Evolutionary conservation across 2,113 vertebrate species (phyloP), one percentile per base, ranked within the genome.

Genomic region (Pipra filicauda): DNA sequence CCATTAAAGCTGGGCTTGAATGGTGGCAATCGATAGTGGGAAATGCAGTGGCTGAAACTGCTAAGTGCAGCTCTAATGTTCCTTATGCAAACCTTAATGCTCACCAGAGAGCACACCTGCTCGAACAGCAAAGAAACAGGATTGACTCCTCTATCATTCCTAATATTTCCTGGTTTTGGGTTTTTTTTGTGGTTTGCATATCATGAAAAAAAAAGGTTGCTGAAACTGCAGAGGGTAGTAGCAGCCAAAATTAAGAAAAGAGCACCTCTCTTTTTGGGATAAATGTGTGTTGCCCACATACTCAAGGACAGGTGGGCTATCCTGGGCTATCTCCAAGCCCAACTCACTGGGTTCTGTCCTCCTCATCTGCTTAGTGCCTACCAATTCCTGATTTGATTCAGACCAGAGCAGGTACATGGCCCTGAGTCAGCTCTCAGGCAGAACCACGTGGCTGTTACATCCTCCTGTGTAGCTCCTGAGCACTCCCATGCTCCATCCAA

Each of bases 1-100:
- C 59, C 86, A 83, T 88, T 93, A 86, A 55, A 88, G 51, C 82
- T 59, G 72, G 75, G 75, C 76, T 83, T 90, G 92, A 93, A 86
- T 2, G 26, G 91, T 74, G 69, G 71, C 57, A 71, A 91, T 95
- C 79, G 28, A 85, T 93, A 92, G 85, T 10, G 61, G 71, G 82
- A 96, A 91, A 59, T 35, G 64, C 89, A 74, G 72, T 3, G 4
- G 27, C 61, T 86, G 84, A 67, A 88, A 51, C 78, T 79, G 58
- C 24, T 26, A 84, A 96, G 88, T 80, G 93, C 79, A 54, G 90
- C 65, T 65, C 49, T 95, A 30, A 90, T 61, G 65, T 30, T 94
- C 82, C 65, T 92, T 69, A 52, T n/a, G 75, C 82, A 94, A 92
- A 94, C 9, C 2, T 33, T 78, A 22, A 48, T 12, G 6, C 76